Evolutionary conservation across 2,888 invertebrate genomes (phyloP).

Genomic region (Synanthedon myopaeformis): DNA sequence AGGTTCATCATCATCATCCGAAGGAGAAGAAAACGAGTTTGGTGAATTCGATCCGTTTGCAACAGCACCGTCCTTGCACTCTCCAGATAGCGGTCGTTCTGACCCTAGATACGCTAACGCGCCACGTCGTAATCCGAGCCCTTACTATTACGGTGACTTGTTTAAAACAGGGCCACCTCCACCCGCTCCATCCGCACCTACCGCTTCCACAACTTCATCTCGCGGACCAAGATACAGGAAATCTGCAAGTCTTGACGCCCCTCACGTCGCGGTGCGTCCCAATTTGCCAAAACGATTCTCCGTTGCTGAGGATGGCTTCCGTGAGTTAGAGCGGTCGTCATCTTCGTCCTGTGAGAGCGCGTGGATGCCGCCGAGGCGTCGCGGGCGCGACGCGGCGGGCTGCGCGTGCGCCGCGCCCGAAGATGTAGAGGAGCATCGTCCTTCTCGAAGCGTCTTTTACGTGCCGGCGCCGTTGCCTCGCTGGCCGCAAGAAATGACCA

Average conservation of each 20-base stretch:
- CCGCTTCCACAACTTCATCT: slow-evolving; percentile 52
- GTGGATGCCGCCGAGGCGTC: slow-evolving; percentile 81
- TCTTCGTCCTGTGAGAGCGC: slow-evolving; percentile 70
- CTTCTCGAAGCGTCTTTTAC: slow-evolving; percentile 76
- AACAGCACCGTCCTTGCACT: slow-evolving; percentile 72
- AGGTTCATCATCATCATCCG: slow-evolving; percentile 63
- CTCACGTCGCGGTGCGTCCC: slow-evolving; percentile 74
- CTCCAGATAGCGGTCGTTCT: slow-evolving; percentile 76
- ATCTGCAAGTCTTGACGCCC: slow-evolving; percentile 79
- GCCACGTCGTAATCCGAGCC: slow-evolving; percentile 79
- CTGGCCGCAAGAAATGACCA: slow-evolving; percentile 72
- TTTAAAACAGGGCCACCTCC: slow-evolving; percentile 67
- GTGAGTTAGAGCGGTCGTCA: slow-evolving; percentile 65
- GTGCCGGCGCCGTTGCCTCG: slow-evolving; percentile 77
- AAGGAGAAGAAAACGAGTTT: slow-evolving; percentile 72
- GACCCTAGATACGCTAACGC: slow-evolving; percentile 68
- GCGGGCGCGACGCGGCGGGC: slow-evolving; percentile 74
- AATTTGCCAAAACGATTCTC: slow-evolving; percentile 76
- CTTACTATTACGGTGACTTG: slow-evolving; percentile 86
- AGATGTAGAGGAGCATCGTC: slow-evolving; percentile 75
- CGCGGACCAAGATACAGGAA: slow-evolving; percentile 75
- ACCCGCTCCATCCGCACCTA: slow-evolving; percentile 61
- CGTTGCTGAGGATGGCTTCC: slow-evolving; percentile 77
- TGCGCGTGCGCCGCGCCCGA: slow-evolving; percentile 80
- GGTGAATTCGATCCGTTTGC: slow-evolving; percentile 64